Percentiles rank a stretch among this genome's conserved stretches.
phyloP scores from a whole-genome alignment of 2,797 vertebrate species.

The Coregonus sp. region DNA sequence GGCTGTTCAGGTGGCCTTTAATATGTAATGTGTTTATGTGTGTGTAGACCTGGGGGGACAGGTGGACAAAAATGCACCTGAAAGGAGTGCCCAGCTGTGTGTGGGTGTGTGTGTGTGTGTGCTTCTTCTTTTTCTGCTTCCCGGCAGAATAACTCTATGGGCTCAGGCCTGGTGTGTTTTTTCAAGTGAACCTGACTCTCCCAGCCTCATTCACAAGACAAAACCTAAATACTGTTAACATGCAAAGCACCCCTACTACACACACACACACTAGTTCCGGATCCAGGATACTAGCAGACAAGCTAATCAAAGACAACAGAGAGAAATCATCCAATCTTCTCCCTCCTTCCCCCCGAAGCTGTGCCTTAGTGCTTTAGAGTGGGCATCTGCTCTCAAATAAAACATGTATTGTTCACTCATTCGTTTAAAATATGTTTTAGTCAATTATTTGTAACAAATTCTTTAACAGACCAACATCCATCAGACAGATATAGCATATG shows the following conservation, averaged over 20 bases:
- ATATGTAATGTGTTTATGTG: constrained; percentile 60
- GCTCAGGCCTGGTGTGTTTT: background rate
- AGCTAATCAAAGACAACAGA: background rate
- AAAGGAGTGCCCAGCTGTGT: constrained; percentile 31
- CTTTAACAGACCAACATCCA: background rate
- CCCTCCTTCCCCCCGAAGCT: background rate
- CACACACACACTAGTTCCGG: background rate
- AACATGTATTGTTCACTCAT: background rate
- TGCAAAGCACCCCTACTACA: background rate
- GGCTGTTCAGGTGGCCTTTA: constrained; percentile 50
- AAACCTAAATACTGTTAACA: background rate
- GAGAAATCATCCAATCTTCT: background rate
- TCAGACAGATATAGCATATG: background rate
- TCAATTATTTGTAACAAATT: background rate
- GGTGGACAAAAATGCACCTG: constrained; percentile 30
- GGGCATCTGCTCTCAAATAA: background rate
- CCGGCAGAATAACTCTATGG: background rate
- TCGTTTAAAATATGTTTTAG: background rate
- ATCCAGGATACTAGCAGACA: background rate
- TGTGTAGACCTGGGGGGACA: constrained; percentile 17
- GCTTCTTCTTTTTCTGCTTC: too few relatives aligned
- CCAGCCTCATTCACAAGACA: background rate
- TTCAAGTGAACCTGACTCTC: too few relatives aligned
- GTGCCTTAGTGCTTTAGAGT: background rate
- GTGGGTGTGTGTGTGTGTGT: constrained; percentile 1